A percentile compares a stretch with the other conserved stretches of the same genome.
phyloP scores from a whole-genome alignment of 1,140 invertebrate genomes.

The Gryllus bimaculatus region DNA sequence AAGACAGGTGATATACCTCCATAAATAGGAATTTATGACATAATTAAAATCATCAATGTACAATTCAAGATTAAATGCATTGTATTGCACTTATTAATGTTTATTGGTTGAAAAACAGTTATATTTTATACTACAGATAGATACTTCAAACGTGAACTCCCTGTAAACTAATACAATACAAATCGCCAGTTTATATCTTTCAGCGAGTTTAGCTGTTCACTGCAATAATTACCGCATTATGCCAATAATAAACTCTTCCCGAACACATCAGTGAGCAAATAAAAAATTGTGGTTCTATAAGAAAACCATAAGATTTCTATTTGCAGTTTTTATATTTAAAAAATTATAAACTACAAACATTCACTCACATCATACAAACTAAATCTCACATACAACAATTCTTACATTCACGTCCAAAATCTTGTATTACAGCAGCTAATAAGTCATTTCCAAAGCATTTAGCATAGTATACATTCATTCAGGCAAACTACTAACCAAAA shows the following conservation, averaged over 20 bases:
- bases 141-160: neutral
- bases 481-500: neutral
- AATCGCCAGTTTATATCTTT: neutral
- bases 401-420: neutral
- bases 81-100: neutral
- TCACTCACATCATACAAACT: neutral
- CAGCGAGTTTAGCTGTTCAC: neutral
- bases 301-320: neutral
- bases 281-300: neutral
- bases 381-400: neutral
- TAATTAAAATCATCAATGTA: no score
- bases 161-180: neutral
- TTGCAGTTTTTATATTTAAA: neutral
- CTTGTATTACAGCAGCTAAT: neutral
- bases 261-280: constrained; percentile 1
- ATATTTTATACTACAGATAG: neutral
- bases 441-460: neutral
- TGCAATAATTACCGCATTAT: neutral
- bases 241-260: neutral
- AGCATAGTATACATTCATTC: neutral
- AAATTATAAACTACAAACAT: neutral
- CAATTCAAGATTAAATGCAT: neutral
- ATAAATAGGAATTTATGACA: no score
- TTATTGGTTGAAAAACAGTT: neutral
- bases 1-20: no score